These are phyloP conservation scores for Dicrostonyx torquatus DNA, from an alignment of 2,797 vertebrate species.

Conservation along the genomic window DNA sequence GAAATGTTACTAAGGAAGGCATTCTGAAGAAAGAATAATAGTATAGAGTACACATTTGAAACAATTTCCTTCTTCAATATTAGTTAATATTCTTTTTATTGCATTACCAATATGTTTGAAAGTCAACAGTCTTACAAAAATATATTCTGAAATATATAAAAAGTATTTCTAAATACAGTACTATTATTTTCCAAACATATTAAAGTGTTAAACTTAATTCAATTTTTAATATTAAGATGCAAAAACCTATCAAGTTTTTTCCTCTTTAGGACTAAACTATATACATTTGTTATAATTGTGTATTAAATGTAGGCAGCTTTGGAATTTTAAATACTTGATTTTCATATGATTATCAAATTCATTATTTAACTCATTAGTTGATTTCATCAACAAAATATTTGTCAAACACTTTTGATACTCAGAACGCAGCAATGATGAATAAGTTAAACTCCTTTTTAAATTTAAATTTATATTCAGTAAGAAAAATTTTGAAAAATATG, in stretches of 20 bases:
- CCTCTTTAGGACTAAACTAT: background rate
- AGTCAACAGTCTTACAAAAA: background rate
- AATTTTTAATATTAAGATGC: background rate
- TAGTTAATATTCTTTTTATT: background rate
- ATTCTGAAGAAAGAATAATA: background rate
- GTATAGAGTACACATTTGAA: background rate
- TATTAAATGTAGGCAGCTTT: background rate
- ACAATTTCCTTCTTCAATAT: background rate
- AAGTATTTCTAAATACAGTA: background rate
- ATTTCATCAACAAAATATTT: constrained; percentile 33
- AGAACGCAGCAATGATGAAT: background rate
- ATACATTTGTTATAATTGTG: background rate
- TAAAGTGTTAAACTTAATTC: background rate
- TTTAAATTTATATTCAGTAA: background rate
- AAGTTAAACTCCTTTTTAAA: background rate
- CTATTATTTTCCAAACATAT: background rate
- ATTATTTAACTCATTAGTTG: background rate
- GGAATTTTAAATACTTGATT: constrained; percentile 26
- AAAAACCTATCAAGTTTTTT: background rate
- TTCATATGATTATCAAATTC: constrained; percentile 3
- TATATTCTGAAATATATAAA: background rate
- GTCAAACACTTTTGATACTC: background rate
- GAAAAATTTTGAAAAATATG: background rate
- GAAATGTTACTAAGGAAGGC: background rate
- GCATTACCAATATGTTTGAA: background rate